Conservation (phyloP, 2,888 invertebrate genomes). For the Sialis lutaria region DNA sequence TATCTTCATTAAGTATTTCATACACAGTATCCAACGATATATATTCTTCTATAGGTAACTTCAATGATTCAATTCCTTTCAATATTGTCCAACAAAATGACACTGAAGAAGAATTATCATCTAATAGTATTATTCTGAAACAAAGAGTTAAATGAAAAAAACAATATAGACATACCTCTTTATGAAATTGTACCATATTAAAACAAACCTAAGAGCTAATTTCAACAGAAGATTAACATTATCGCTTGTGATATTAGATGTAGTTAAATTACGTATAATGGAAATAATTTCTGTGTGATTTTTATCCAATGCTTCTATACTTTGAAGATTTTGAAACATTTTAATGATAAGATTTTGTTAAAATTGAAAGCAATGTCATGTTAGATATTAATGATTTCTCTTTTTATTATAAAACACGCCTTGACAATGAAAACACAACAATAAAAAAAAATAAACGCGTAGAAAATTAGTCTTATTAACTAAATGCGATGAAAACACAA, state of each 20-base stretch:
- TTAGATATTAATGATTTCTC: too few relatives aligned
- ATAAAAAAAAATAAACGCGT: too few relatives aligned
- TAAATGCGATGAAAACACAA: too few relatives aligned
- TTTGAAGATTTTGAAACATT: slow-evolving; percentile 5
- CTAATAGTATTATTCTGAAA: slow-evolving; percentile 3
- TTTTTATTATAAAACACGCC: too few relatives aligned
- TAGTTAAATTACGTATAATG: slow-evolving; percentile 1
- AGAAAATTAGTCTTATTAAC: too few relatives aligned
- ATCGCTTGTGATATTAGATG: slow-evolving; percentile 3
- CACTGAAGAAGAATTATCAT: slow-evolving; percentile 1
- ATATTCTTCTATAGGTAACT: slow-evolving; percentile 1
- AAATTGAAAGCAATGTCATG: too few relatives aligned
- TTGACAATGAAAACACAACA: too few relatives aligned
- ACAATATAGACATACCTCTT: not conserved
- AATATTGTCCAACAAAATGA: slow-evolving; percentile 4
- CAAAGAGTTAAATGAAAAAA: not conserved
- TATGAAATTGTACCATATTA: not conserved
- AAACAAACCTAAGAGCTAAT: slow-evolving; percentile 5
- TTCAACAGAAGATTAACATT: slow-evolving; percentile 5
- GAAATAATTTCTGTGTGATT: slow-evolving; percentile 4
- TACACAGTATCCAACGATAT: not conserved
- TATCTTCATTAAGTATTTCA: slow-evolving; percentile 1
- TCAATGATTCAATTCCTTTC: slow-evolving; percentile 3
- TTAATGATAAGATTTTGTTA: not conserved
- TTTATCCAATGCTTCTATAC: slow-evolving; percentile 4